Evolutionary conservation across 1,140 invertebrate genomes (phyloP), one percentile per base, ranked within the genome.

Genomic region (Coptotermes formosanus): DNA sequence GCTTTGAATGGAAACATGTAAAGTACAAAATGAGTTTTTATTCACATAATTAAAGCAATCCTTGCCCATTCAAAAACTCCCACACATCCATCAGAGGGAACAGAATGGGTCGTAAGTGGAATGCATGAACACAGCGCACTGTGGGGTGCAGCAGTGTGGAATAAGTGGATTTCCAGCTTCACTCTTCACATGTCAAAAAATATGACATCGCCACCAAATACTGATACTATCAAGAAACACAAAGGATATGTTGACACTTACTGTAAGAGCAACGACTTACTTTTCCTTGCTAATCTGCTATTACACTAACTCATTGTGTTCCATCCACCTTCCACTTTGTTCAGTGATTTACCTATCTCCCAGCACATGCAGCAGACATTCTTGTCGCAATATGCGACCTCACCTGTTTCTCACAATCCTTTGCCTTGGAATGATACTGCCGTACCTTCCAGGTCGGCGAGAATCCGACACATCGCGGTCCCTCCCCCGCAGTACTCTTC

Each of bases 361-460:
- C 64, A 75, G 8, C 14, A 30, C n/a, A 75, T 75, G 64, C 64
- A 75, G 25, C 19, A 75, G 64, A 75, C 6, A 75, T 30, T 75
- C 25, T 55, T 75, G 64, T 75, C 64, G 64, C 64, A 75, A 75
- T 30, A 75, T 75, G 64, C 83, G 64, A 44, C 64, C 85, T 85
- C 85, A 85, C 85, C 85, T 85, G 85, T 85, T 85, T 52, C 85
- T 85, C 59, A 85, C 81, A 55, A 85, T 85, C 85, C 85, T 85
- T 64, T 85, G 64, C 75, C 85, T 85, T 82, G 86, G 69, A 55
- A 86, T 83, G 52, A 86, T 30, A 84, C 86, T 84, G 86, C 86
- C 86, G 52, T 86, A 86, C 86, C 86, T 86, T 83, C 82, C 86
- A 75, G 86, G 86, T 25, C 86, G 86, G 45, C 86, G 82, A 82